Base-by-base conservation (phyloP, 2,797 vertebrate genomes). In the Cyprinodon diabolis region DNA sequence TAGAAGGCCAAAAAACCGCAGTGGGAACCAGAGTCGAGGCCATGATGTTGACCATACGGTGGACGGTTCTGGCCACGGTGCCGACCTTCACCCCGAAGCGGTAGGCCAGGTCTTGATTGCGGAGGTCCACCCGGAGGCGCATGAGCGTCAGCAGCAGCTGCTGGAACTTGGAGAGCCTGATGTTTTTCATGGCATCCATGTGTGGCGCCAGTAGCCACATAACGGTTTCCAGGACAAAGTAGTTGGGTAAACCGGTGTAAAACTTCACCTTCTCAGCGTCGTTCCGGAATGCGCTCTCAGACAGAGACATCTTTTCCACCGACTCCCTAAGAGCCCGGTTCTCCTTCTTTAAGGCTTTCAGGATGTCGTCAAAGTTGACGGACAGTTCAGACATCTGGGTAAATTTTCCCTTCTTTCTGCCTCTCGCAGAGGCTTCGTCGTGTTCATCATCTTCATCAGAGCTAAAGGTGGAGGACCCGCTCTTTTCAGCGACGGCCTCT, bases 201-300 rank as follows among this genome's bases (percentile, higher is more conserved):
- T 95, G 94, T 1, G 95, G 94, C 0, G 93, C 90, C 78, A 95
- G 90, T 63, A 95, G 92, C 92, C 94, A 94, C 94, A 95, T 94
- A 57, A 95, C 93, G 0, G 95, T 95, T 86, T 95, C 94, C 0
- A 95, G 76, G 51, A 95, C 95, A 71, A 95, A 95, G 84, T 90
- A 95, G 89, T 95, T 95, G 5, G 94, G 94, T 57, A 95, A 71
- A 62, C 95, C 94, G 0, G 94, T 95, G 87, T 95, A 95, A 70
- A 95, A 95, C 78, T 90, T 89, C 0, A 95, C 95, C 57, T 95
- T 95, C 73, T 94, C 94, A 0, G 94, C 91, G 51, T 95, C 94
- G 21, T 93, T 94, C 85, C 84, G 93, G 47, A 95, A 62, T 0
- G 92, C 93, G 68, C 88, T 92, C 86, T 95, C 94, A 0, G 91